Evolutionary conservation across 2,888 invertebrate species (phyloP).

Genomic region (Drosophila borborema): DNA sequence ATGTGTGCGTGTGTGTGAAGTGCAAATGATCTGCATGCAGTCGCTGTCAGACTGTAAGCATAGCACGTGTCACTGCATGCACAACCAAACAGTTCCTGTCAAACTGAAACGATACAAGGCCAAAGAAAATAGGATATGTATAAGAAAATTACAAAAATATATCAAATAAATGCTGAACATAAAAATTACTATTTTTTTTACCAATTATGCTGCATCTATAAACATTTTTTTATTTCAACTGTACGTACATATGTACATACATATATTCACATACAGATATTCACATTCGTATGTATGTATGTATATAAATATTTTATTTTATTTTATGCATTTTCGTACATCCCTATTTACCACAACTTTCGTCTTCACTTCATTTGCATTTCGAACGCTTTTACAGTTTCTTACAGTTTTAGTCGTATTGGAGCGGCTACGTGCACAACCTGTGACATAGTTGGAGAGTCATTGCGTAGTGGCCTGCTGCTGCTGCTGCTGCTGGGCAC

Average conservation of each 20-base stretch:
- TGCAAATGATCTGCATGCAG: not conserved
- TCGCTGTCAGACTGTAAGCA: not conserved
- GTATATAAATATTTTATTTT: too few species aligned
- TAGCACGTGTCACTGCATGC: not conserved
- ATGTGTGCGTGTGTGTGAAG: not conserved
- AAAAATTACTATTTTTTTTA: too few species aligned
- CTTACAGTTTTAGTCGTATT: not conserved
- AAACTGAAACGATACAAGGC: not conserved
- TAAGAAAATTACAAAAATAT: too few species aligned
- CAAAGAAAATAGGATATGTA: not conserved
- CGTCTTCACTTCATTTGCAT: not conserved
- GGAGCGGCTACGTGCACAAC: not conserved
- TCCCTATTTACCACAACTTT: not conserved
- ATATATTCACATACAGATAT: too few species aligned
- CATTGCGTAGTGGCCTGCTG: not conserved
- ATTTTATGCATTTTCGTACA: not conserved
- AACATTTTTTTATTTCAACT: too few species aligned
- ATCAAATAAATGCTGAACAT: too few species aligned
- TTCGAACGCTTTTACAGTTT: not conserved
- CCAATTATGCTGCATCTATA: too few species aligned
- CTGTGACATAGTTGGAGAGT: not conserved
- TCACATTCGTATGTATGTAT: too few species aligned
- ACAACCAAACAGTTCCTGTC: not conserved
- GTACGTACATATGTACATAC: too few species aligned
- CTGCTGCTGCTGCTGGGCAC: not conserved